These are phyloP conservation scores for Crocallis elinguaria DNA, from an alignment of 2,888 invertebrate species.

Conservation along the genomic window DNA sequence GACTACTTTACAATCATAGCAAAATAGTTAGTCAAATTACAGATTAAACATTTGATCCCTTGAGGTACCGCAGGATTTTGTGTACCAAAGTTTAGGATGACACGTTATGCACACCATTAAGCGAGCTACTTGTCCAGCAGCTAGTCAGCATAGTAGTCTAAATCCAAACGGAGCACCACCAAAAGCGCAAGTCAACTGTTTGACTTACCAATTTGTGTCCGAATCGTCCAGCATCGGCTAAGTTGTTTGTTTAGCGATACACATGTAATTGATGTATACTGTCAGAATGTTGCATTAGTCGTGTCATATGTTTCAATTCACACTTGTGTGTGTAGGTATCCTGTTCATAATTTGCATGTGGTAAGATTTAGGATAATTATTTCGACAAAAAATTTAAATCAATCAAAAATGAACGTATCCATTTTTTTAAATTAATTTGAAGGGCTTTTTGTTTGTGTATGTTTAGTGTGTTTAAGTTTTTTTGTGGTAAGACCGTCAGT, in stretches of 20 bases:
- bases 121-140: neutral
- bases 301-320: constrained; percentile 37
- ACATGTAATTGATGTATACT: constrained; percentile 73
- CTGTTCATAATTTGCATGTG: constrained; percentile 8
- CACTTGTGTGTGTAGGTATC: constrained; percentile 27
- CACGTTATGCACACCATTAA: no score
- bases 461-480: no score
- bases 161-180: constrained; percentile 55
- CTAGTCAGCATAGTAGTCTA: neutral
- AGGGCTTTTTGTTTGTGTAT: no score
- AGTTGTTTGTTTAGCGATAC: constrained; percentile 77
- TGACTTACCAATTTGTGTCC: constrained; percentile 58
- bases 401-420: no score
- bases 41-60: no score
- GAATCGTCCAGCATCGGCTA: constrained; percentile 61
- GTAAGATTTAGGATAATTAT: neutral
- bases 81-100: no score
- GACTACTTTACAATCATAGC: no score
- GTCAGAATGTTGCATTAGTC: constrained; percentile 48
- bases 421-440: no score
- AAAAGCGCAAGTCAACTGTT: constrained; percentile 64
- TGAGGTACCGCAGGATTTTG: no score
- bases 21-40: no score
- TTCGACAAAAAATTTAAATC: neutral
- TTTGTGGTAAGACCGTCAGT: no score